Conservation (phyloP, 2,888 invertebrate genomes). For the Euplexia lucipara region DNA sequence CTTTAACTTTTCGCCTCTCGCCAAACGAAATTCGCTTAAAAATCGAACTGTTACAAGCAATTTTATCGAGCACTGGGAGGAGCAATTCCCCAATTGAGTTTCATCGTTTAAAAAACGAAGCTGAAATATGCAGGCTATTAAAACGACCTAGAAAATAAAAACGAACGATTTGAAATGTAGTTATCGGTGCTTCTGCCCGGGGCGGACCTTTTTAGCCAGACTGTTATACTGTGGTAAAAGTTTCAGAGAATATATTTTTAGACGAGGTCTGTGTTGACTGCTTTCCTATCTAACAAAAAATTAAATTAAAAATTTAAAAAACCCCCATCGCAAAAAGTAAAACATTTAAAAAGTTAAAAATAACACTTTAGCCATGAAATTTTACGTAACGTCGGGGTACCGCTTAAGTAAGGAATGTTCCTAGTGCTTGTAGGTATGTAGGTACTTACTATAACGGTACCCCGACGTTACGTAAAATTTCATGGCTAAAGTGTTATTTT, state of each 20-base stretch:
- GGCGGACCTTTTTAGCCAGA: background rate
- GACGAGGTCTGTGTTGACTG: too few species aligned
- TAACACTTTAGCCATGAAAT: too few species aligned
- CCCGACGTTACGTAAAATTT: too few species aligned
- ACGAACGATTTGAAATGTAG: constrained; percentile 22
- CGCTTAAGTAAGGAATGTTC: too few species aligned
- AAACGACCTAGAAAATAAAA: constrained; percentile 39
- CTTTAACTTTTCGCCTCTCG: constrained; percentile 7
- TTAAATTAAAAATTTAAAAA: too few species aligned
- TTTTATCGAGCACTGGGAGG: constrained; percentile 25
- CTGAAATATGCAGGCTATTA: constrained; percentile 38
- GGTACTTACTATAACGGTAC: too few species aligned
- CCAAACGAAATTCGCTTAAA: constrained; percentile 24
- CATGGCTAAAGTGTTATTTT: too few species aligned
- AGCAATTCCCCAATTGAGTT: constrained; percentile 35
- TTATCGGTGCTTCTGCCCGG: background rate
- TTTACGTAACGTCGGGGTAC: too few species aligned
- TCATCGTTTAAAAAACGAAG: constrained; percentile 17
- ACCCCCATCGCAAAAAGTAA: too few species aligned
- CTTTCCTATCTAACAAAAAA: too few species aligned
- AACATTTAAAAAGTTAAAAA: too few species aligned
- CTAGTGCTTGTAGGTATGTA: too few species aligned
- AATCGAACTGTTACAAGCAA: constrained; percentile 36
- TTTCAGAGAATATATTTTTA: background rate
- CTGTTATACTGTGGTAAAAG: background rate